Evolutionary conservation across 2,113 vertebrate species (phyloP).

Genomic region (Orycteropus afer): DNA sequence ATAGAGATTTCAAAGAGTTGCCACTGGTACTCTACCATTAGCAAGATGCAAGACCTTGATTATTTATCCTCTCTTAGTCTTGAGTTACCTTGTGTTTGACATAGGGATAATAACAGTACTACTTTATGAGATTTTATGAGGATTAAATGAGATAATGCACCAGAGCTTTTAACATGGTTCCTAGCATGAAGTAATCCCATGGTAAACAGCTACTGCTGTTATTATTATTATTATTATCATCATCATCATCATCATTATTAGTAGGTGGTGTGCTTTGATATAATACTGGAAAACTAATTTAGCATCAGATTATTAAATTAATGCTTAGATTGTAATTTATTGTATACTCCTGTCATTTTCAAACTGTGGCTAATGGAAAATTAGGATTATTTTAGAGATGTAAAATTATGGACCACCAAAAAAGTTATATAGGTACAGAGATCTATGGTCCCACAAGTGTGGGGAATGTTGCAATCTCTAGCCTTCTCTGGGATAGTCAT

Average conservation of each 20-base stretch:
- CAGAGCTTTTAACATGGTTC: background rate
- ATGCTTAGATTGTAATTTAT: background rate
- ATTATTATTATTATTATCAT: background rate
- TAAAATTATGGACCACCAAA: background rate
- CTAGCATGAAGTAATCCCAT: background rate
- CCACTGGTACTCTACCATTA: background rate
- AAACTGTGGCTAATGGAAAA: background rate
- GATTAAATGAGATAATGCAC: background rate
- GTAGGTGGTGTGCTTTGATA: background rate
- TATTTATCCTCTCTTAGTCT: background rate
- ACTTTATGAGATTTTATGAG: too few relatives aligned
- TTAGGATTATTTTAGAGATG: slow-evolving; percentile 21
- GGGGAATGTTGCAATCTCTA: background rate
- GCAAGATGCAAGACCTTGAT: background rate
- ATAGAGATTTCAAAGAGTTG: background rate
- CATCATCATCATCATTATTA: background rate
- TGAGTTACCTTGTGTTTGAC: background rate
- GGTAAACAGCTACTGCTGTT: background rate
- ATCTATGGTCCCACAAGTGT: background rate
- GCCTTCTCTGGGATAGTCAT: background rate
- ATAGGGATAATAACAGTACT: background rate
- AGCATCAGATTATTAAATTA: slow-evolving; percentile 22
- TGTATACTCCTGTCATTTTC: background rate
- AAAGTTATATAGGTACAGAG: background rate
- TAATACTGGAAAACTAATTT: background rate